These are phyloP conservation scores for Unio pictorum DNA, from an alignment of 2,888 invertebrate genomes.

Conservation along the genomic window DNA sequence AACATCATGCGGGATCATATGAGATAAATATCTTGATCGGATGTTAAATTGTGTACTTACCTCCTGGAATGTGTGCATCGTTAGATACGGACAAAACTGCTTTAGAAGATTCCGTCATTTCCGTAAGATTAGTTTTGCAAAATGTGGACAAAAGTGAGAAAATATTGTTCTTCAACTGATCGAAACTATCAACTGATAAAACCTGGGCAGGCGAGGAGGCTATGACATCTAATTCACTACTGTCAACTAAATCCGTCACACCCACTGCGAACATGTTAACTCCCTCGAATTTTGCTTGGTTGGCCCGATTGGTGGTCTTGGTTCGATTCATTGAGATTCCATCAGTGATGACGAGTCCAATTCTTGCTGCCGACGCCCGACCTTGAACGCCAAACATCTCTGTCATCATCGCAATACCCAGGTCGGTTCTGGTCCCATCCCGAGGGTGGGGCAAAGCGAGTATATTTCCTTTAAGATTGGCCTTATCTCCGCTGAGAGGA, in stretches of 20 bases:
- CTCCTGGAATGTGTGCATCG: too few species aligned
- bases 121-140: too few species aligned
- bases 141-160: constrained; percentile 8
- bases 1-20: too few species aligned
- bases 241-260: constrained; percentile 17
- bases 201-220: constrained; percentile 21
- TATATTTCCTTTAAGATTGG: constrained; percentile 10
- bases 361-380: constrained; percentile 15
- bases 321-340: constrained; percentile 24
- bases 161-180: constrained; percentile 20
- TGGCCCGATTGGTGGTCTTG: constrained; percentile 15
- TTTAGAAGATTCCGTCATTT: too few species aligned
- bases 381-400: constrained; percentile 22
- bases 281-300: constrained; percentile 12
- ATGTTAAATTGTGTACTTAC: too few species aligned
- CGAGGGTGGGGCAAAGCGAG: constrained; percentile 21
- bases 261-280: constrained; percentile 31
- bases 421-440: constrained; percentile 30
- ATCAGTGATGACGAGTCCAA: constrained; percentile 36
- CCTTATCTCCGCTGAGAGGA: constrained; percentile 18
- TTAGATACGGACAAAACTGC: too few species aligned
- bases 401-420: constrained; percentile 24
- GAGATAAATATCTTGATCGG: too few species aligned
- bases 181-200: constrained; percentile 19
- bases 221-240: constrained; percentile 20